These are phyloP conservation scores for Crenuchus spilurus DNA, from an alignment of 2,797 vertebrate genomes.

Conservation along the genomic window DNA sequence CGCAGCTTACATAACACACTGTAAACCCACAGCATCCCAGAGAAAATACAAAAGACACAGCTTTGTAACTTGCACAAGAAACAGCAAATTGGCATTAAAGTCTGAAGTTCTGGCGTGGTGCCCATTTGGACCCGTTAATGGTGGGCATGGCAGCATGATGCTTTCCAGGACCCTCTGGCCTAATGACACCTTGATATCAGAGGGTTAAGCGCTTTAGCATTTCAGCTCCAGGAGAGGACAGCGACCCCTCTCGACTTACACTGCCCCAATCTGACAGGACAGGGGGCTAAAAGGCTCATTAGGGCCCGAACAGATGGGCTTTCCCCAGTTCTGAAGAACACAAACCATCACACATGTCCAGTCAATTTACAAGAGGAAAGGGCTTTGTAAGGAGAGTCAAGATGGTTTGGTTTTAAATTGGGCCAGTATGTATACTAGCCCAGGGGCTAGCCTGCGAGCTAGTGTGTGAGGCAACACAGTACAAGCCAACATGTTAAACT, in stretches of 20 bases:
- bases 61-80: neutral
- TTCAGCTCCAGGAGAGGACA: conserved; percentile 6
- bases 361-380: neutral
- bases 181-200: conserved; percentile 27
- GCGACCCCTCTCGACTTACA: conserved; percentile 2
- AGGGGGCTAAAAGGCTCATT: conserved; percentile 32
- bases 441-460: neutral
- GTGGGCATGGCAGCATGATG: neutral
- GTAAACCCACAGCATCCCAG: neutral
- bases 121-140: conserved; percentile 5
- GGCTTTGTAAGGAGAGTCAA: neutral
- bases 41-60: neutral
- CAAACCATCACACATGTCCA: neutral
- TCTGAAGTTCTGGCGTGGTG: neutral
- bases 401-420: neutral
- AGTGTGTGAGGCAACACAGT: neutral
- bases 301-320: conserved; percentile 31
- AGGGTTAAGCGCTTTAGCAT: conserved; percentile 49
- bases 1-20: neutral
- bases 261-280: neutral
- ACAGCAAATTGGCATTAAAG: neutral
- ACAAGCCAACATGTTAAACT: neutral
- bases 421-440: neutral
- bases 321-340: conserved; percentile 6
- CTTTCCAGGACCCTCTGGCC: neutral